Evolutionary conservation across 2,113 vertebrate genomes (phyloP).

Genomic region (Sciurus niger): DNA sequence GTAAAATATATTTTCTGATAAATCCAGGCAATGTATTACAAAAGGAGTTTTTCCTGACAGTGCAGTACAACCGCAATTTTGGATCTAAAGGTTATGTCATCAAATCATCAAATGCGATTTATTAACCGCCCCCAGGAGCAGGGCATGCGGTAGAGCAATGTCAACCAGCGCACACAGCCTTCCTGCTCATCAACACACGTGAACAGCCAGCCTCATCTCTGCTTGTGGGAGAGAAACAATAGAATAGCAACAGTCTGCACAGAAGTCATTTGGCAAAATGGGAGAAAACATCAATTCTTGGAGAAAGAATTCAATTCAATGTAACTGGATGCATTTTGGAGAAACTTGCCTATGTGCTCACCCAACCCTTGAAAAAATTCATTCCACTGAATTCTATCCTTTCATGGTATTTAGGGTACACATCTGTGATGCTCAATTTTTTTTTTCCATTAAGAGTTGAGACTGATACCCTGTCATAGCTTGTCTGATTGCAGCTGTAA

Average conservation of each 20-base stretch:
- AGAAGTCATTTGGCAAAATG: slow-evolving; percentile 43
- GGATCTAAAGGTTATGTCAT: slow-evolving; percentile 82
- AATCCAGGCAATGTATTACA: slow-evolving; percentile 57
- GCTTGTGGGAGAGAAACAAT: slow-evolving; percentile 57
- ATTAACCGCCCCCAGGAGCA: slow-evolving; percentile 44
- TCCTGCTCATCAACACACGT: neutral
- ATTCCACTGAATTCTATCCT: slow-evolving; percentile 1
- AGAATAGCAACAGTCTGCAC: slow-evolving; percentile 1
- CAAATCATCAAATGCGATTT: slow-evolving; percentile 79
- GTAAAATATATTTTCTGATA: slow-evolving; percentile 71
- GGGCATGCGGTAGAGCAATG: neutral
- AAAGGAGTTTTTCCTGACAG: slow-evolving; percentile 71
- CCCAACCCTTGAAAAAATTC: neutral
- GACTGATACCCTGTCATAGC: slow-evolving; percentile 78
- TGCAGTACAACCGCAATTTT: slow-evolving; percentile 61
- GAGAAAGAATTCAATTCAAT: slow-evolving; percentile 11
- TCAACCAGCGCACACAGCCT: neutral
- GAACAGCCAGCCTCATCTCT: slow-evolving; percentile 46
- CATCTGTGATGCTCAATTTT: slow-evolving; percentile 69
- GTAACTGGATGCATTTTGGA: slow-evolving; percentile 35
- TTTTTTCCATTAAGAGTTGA: slow-evolving; percentile 58
- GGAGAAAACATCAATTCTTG: slow-evolving; percentile 22
- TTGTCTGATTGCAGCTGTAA: slow-evolving; percentile 81
- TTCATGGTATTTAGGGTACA: slow-evolving; percentile 17
- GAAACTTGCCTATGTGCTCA: slow-evolving; percentile 17